phyloP scores from a whole-genome alignment of 2,797 vertebrate species.

The Oophaga sylvatica region DNA sequence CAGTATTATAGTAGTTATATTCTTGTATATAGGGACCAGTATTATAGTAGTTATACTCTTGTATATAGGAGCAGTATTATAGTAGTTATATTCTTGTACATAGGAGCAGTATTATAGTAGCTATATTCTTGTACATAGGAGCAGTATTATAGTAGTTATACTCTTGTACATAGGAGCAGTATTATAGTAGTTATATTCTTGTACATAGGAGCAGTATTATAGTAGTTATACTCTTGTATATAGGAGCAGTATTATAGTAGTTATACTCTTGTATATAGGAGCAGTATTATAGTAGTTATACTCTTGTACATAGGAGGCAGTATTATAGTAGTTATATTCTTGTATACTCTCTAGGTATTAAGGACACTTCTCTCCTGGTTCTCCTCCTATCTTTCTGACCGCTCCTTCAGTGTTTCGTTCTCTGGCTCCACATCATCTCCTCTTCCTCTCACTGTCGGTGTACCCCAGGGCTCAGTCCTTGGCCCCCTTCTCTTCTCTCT shows the following conservation, averaged over 20 bases:
- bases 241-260: constrained; percentile 14
- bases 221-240: neutral
- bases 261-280: neutral
- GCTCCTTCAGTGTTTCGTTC: no score
- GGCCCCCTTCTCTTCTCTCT: no score
- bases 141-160: constrained; percentile 1
- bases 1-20: no score
- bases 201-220: neutral
- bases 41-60: neutral
- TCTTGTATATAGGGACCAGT: no score
- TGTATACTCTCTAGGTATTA: no score
- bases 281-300: constrained; percentile 10
- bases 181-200: constrained; percentile 1
- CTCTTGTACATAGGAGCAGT: neutral
- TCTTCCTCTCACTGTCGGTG: no score
- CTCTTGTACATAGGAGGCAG: no score
- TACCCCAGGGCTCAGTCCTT: no score
- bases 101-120: constrained; percentile 13
- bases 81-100: constrained; percentile 6
- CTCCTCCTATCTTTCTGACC: no score
- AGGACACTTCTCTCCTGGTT: no score
- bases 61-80: neutral
- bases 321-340: no score
- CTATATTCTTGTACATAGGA: neutral
- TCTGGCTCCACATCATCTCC: no score